Evolutionary conservation across 2,888 invertebrate genomes (phyloP).

Genomic region (Caenorhabditis uteleia): DNA sequence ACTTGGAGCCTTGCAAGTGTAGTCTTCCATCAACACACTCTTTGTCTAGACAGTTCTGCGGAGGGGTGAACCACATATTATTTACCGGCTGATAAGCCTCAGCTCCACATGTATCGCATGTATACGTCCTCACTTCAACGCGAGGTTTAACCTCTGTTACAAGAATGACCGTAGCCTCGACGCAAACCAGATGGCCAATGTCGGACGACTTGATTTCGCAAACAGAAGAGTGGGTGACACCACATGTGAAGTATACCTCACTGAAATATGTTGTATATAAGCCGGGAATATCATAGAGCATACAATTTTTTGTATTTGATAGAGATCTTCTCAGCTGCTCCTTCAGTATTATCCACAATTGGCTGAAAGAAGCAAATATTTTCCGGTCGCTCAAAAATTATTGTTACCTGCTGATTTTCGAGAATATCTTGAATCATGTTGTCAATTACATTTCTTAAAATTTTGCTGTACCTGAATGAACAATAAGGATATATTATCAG

Average conservation of each 20-base stretch:
- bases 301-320: constrained; percentile 84
- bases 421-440: constrained; percentile 85
- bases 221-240: too few relatives aligned
- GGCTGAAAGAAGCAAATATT: constrained; percentile 43
- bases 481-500: too few relatives aligned
- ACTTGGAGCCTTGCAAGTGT: constrained; percentile 94
- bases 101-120: constrained; percentile 95
- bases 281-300: too few relatives aligned
- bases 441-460: constrained; percentile 86
- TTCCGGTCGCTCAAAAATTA: too few relatives aligned
- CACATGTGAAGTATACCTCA: constrained; percentile 87
- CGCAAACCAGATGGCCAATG: constrained; percentile 87
- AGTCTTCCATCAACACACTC: constrained; percentile 91
- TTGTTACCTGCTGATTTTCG: constrained; percentile 81
- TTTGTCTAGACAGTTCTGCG: constrained; percentile 86
- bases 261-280: constrained; percentile 75
- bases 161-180: constrained; percentile 88
- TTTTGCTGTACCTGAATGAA: constrained; percentile 71
- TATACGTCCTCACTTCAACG: constrained; percentile 96
- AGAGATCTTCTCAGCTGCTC: constrained; percentile 75
- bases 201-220: constrained; percentile 89
- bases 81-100: constrained; percentile 94
- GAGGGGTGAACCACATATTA: constrained; percentile 86
- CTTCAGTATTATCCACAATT: constrained; percentile 77
- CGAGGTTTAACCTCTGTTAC: constrained; percentile 97